phyloP scores from a whole-genome alignment of 1,140 invertebrate genomes.

The Drosophila parvula region DNA sequence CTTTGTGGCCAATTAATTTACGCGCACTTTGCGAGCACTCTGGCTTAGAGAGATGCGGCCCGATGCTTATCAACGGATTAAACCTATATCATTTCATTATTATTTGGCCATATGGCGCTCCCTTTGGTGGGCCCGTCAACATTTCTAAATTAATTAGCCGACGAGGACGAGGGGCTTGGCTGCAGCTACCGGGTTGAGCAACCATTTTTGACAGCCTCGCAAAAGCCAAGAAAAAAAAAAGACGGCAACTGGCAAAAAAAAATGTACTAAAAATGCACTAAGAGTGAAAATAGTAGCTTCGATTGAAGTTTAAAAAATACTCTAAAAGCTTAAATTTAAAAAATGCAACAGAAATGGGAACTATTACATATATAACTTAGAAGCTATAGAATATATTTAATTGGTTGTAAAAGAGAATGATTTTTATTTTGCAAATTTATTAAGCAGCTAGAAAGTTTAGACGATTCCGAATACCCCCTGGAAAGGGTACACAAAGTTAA shows the following conservation, averaged over 20 bases:
- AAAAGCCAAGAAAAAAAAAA: conserved; percentile 32
- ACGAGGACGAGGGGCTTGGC: conserved; percentile 63
- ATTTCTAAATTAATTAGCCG: conserved; percentile 79
- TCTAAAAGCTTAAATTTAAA: neutral
- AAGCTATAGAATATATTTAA: neutral
- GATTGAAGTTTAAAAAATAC: neutral
- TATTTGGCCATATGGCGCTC: conserved; percentile 59
- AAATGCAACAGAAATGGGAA: neutral
- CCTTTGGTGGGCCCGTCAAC: conserved; percentile 56
- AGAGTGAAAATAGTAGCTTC: neutral
- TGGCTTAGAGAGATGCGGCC: conserved; percentile 35
- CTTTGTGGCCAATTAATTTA: conserved; percentile 70
- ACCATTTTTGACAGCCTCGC: conserved; percentile 75
- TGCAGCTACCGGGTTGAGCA: conserved; percentile 47
- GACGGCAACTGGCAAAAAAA: conserved; percentile 14
- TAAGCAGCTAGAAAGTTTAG: too few species aligned
- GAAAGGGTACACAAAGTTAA: conserved; percentile 48
- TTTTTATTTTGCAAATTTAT: neutral
- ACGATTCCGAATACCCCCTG: neutral
- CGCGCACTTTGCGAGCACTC: conserved; percentile 64
- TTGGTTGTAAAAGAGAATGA: neutral
- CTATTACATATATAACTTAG: neutral
- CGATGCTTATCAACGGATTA: conserved; percentile 68
- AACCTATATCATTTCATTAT: conserved; percentile 64
- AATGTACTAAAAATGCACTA: neutral